Base-by-base conservation (phyloP, 2,113 vertebrate genomes). In the Naja naja region DNA sequence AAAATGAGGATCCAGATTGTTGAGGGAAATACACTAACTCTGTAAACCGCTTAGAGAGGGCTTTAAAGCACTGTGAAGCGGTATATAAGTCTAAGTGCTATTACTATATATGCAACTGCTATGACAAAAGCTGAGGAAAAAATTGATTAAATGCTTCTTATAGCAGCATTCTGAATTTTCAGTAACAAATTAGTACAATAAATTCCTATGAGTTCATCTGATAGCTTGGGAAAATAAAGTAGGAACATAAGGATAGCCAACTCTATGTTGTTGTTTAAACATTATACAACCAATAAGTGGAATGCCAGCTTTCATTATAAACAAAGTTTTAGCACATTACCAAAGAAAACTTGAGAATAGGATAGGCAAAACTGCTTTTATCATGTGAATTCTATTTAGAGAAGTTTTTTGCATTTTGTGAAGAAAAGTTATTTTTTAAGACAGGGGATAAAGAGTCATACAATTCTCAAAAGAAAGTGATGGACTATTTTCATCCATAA, bases 401-500 rank as follows among this genome's bases (percentile, higher is more conserved):
- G 85, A 92, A 7, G 27, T 92, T 92, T 43, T 23, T 22, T 88
- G n/a, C 34, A 47, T 34, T 86, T 60, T 90, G 86, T 60, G 54
- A 81, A 86, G 86, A n/a, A 3, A 23, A 39, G 47, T 43, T 43
- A 88, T 92, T 90, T 90, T 53, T 90, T 87, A 43, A 92, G 43
- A 64, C 0, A 43, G 0, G 0, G 30, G 20, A 94, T 81, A 11
- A 27, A 91, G 45, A 90, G 54, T 23, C 55, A 69, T 60, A 7
- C 69, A 58, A 45, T 52, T 22, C n/a, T 90, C 30, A 87, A 74
- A 53, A 34, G 74, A 87, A 91, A 53, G 34, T 89, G 53, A 30
- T 87, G 10, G 18, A 90, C 88, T 86, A 45, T 87, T 89, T 86
- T 92, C 94, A 88, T 86, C 92, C 95, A 87, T 4, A 88, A 85